Evolutionary conservation across 2,888 invertebrate species (phyloP), one percentile per base, ranked within the genome.

Genomic region (Nymphalis urticae): DNA sequence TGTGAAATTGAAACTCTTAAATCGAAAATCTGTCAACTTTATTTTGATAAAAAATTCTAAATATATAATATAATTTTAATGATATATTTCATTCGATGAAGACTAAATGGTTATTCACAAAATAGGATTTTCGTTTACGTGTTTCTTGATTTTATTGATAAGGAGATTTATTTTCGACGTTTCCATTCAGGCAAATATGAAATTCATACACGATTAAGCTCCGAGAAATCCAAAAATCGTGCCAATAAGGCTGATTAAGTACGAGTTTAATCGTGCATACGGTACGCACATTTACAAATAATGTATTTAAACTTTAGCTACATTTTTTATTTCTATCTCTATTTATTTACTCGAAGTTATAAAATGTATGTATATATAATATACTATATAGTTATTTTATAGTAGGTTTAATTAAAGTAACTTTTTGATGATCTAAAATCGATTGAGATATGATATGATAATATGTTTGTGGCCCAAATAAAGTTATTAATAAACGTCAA

Each of bases 81-180:
- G 13, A 53, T 24, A 24, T 8, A 54, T 54, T 53, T 53, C 13
- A 24, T 24, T 9, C 27, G 6, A n/a, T 56, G n/a, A 32, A 17
- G 27, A 56, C 32, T 19, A 51, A 51, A 42, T 50, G 60, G 16
- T 47, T 51, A 21, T 60, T 51, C 51, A 17, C 48, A 17, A 66
- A 51, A 58, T 60, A 19, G 6, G 60, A 66, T 66, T 66, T 60
- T 48, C 60, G 16, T 60, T 53, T 59, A 48, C 65, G 42, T 27
- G 10, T 51, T 51, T 65, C 47, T 54, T 64, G 48, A 42, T 42
- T 42, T 53, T 21, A 24, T 48, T 48, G 61, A 32, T 47, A 24
- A 48, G 16, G 27, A 64, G 64, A 68, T 64, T 68, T 68, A 56
- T 64, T 48, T 68, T 58, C 48, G n/a, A 4, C 27, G 17, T 48